These are phyloP conservation scores for Drepana arcuata DNA, from an alignment of 1,140 invertebrate genomes.

Conservation along the genomic window DNA sequence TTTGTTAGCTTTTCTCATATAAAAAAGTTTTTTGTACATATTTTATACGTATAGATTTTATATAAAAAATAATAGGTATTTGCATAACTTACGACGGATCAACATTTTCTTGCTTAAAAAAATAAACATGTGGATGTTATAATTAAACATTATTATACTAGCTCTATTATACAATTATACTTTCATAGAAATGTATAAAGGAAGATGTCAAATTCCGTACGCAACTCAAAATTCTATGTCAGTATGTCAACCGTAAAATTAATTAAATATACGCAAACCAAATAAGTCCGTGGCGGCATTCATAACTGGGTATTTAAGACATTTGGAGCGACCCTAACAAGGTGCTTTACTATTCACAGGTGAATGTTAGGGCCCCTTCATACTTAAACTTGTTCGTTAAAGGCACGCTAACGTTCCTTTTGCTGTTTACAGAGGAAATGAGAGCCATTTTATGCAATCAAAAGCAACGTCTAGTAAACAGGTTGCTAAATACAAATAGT, in stretches of 20 bases:
- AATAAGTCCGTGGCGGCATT: conserved; percentile 22
- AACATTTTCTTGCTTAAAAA: no score
- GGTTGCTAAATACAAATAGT: conserved; percentile 24
- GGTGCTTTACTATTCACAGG: conserved; percentile 37
- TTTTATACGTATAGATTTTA: no score
- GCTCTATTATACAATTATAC: no score
- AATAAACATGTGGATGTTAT: no score
- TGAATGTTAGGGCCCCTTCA: conserved; percentile 29
- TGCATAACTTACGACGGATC: no score
- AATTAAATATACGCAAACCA: conserved; percentile 35
- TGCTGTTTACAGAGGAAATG: conserved; percentile 14
- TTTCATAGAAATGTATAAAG: no score
- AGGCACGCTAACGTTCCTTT: conserved; percentile 29
- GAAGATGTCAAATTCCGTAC: no score
- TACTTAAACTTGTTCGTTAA: conserved; percentile 37
- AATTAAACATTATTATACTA: no score
- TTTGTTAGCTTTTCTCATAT: no score
- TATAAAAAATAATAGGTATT: no score
- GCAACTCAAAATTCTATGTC: conserved; percentile 15
- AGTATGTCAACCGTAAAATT: conserved; percentile 22
- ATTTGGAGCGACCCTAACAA: conserved; percentile 48
- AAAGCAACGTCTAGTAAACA: conserved; percentile 29
- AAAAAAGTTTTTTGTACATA: no score
- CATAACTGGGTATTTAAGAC: conserved; percentile 40
- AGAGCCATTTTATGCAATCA: conserved; percentile 30